A percentile compares a stretch with the other conserved stretches of the same genome.
These are phyloP conservation scores for Neoniphon sammara DNA, from an alignment of 2,797 vertebrate species.

Conservation along the genomic window DNA sequence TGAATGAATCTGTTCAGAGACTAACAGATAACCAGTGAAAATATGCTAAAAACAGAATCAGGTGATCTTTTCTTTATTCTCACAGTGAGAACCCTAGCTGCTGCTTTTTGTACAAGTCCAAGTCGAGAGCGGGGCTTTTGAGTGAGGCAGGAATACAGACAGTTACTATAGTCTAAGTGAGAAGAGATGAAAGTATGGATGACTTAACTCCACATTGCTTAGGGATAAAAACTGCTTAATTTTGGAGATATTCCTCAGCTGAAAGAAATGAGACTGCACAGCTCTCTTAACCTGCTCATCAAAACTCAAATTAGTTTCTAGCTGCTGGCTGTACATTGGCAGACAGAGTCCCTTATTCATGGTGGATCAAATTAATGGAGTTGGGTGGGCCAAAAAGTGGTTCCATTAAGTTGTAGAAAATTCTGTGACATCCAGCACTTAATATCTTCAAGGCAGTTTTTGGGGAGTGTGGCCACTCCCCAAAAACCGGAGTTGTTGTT, in stretches of 20 bases:
- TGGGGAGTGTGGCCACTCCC: neutral
- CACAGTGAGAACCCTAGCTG: neutral
- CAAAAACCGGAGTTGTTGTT: too few relatives aligned
- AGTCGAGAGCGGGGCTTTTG: neutral
- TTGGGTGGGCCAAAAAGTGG: neutral
- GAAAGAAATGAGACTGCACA: conserved; percentile 6
- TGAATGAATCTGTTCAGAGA: too few relatives aligned
- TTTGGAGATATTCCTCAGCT: conserved; percentile 15
- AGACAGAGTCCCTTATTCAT: conserved; percentile 29
- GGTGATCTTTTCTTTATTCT: too few relatives aligned
- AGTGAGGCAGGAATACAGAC: too few relatives aligned
- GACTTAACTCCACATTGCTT: conserved; percentile 14
- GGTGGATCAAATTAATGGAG: conserved; percentile 26
- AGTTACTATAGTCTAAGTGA: conserved; percentile 6
- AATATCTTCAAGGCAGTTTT: too few relatives aligned
- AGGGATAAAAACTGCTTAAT: conserved; percentile 18
- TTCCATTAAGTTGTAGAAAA: neutral
- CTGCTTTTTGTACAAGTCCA: neutral
- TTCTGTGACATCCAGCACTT: neutral
- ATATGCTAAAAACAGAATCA: too few relatives aligned
- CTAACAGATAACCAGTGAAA: too few relatives aligned
- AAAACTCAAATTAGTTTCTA: conserved; percentile 20
- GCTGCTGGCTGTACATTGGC: conserved; percentile 17
- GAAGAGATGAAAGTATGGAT: neutral
- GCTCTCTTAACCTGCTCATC: conserved; percentile 23